Conservation (phyloP, 1,140 invertebrate genomes). For the Drosophila melanica region DNA sequence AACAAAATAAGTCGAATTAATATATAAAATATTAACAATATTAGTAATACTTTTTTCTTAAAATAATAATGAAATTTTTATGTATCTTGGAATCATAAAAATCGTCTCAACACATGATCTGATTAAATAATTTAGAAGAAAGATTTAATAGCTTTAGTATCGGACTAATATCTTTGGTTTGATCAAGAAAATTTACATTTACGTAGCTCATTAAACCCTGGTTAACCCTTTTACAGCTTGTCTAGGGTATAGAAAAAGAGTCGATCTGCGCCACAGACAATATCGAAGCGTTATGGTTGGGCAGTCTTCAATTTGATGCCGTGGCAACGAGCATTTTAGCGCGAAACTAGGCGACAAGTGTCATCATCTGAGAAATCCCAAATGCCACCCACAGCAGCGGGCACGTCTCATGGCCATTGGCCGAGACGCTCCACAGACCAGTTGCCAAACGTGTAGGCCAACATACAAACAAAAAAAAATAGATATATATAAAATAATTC, state of each 20-base stretch:
- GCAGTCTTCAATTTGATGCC: constrained; percentile 65
- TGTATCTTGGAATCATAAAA: no score
- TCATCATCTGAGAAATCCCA: constrained; percentile 47
- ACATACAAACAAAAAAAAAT: not conserved
- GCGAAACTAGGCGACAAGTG: constrained; percentile 59
- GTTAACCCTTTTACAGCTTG: no score
- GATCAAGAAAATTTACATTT: no score
- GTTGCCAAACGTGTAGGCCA: constrained; percentile 60
- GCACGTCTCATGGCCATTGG: constrained; percentile 21
- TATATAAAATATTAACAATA: no score
- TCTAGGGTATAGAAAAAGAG: constrained; percentile 7
- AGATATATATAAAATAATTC: constrained; percentile 62
- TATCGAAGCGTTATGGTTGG: constrained; percentile 43
- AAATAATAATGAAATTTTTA: no score
- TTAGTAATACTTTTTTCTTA: no score
- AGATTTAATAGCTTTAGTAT: no score
- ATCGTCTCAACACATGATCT: no score
- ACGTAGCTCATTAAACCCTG: no score
- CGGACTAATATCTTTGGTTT: no score
- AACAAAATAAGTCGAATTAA: no score
- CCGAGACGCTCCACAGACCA: constrained; percentile 49
- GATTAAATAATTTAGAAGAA: no score
- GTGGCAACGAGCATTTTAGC: constrained; percentile 22
- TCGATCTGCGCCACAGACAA: constrained; percentile 33
- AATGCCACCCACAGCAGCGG: constrained; percentile 61